Base-by-base conservation (phyloP, 2,888 invertebrate genomes). In the Nomada ruficornis region DNA sequence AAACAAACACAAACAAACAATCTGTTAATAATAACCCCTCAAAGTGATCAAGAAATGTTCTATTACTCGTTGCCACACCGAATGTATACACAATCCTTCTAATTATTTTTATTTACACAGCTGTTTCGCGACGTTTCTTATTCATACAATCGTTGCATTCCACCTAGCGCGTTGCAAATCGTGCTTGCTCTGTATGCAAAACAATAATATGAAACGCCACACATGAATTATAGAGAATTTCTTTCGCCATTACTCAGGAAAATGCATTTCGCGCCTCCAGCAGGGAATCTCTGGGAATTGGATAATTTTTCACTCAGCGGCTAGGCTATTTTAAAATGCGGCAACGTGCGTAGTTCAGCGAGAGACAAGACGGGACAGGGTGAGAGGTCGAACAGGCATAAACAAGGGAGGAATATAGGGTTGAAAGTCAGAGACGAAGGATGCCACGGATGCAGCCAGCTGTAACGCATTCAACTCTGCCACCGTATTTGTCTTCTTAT, bases 381-480 rank as follows among this genome's bases (percentile, higher is more conserved):
- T 47, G 47, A 75, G 80, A 77, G 72, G 64, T 74, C 55, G 67
- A 67, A 59, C 60, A 74, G 69, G 79, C 44, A 73, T 62, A 75
- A 86, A 80, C 69, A 70, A 77, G 74, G 59, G 71, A 72, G 79
- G 75, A 80, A 80, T 76, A 84, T 77, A 72, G 63, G 80, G 76
- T 52, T 60, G 60, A 79, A 80, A 77, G 65, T 63, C 64, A 44
- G 68, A 55, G 64, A 74, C 69, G 67, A 68, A 71, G 73, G 64
- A 73, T 78, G 83, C 69, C 82, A 70, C 77, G 71, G 72, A 84
- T 75, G 71, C 84, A 89, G 80, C 82, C 83, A 73, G 80, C 82
- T 86, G 88, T 86, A 85, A 82, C 82, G 81, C 84, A 85, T 86
- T 82, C 78, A 85, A 84, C 74, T 85, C 86, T 82, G 80, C 82